Evolutionary conservation across 2,888 invertebrate genomes (phyloP).

Genomic region (Dromius quadrimaculatus): DNA sequence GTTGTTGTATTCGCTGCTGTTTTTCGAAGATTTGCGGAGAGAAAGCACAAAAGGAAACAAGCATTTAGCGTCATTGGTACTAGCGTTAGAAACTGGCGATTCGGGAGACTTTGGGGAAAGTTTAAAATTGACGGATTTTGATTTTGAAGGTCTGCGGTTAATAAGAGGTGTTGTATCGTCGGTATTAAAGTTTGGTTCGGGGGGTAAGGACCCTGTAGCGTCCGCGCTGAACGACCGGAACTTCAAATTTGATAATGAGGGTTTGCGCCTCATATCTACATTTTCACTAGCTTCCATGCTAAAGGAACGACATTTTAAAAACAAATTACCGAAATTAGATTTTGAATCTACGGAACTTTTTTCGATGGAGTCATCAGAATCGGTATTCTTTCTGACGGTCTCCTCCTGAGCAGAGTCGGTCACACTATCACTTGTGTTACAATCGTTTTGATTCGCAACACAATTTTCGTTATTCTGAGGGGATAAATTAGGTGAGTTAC

Average conservation of each 20-base stretch:
- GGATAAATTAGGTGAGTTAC: constrained; percentile 18
- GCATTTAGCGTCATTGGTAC: constrained; percentile 55
- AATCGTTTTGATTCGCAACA: not conserved
- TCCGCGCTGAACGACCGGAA: constrained; percentile 23
- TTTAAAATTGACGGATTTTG: constrained; percentile 18
- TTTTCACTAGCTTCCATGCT: constrained; percentile 40
- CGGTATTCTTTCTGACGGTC: constrained; percentile 27
- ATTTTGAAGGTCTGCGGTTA: constrained; percentile 15
- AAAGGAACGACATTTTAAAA: constrained; percentile 49
- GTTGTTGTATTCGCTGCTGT: constrained; percentile 73
- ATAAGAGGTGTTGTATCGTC: constrained; percentile 52
- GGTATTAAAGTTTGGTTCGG: not conserved
- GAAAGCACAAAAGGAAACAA: constrained; percentile 53
- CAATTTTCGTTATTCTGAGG: constrained; percentile 6
- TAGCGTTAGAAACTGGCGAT: constrained; percentile 41
- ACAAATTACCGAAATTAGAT: constrained; percentile 11
- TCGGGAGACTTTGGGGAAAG: not conserved
- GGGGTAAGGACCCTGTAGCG: not conserved
- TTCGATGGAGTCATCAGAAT: constrained; percentile 27
- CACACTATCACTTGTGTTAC: constrained; percentile 38
- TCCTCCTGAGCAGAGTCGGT: constrained; percentile 34
- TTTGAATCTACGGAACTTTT: constrained; percentile 19
- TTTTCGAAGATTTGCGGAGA: not conserved
- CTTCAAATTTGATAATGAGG: constrained; percentile 23
- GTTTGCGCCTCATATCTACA: not conserved